These are phyloP conservation scores for Ploceus nigricollis DNA, from an alignment of 2,113 vertebrate genomes.

Conservation along the genomic window DNA sequence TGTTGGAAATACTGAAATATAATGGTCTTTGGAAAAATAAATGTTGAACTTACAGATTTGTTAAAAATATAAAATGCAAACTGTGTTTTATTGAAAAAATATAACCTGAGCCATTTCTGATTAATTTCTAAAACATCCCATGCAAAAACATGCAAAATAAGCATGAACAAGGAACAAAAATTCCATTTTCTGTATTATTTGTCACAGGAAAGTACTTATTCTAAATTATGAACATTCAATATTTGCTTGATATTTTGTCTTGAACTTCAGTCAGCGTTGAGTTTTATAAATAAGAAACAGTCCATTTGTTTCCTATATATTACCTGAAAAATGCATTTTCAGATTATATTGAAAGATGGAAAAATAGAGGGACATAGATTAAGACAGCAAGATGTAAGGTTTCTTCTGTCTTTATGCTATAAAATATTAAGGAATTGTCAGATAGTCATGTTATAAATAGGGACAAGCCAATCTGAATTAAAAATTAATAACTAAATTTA, in stretches of 20 bases:
- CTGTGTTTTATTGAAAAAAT: not conserved
- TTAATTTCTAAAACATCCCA: not conserved
- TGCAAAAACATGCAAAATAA: not conserved
- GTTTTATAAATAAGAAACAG: not conserved
- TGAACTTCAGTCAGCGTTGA: not conserved
- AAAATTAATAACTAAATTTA: no score
- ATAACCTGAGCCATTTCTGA: not conserved
- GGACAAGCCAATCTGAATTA: no score
- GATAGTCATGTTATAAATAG: no score
- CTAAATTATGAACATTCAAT: not conserved
- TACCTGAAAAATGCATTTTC: no score
- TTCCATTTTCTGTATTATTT: not conserved
- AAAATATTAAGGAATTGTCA: no score
- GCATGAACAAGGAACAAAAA: not conserved
- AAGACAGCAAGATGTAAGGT: no score
- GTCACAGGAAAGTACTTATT: not conserved
- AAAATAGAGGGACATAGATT: no score
- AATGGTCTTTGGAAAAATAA: not conserved
- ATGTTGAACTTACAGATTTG: not conserved
- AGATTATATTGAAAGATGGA: no score
- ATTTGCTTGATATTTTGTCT: not conserved
- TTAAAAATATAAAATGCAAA: not conserved
- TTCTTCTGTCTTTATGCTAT: no score
- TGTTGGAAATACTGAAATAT: not conserved
- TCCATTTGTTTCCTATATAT: no score